Percentiles rank a stretch among this genome's conserved stretches.
Conservation (phyloP, 2,888 invertebrate species). For the Acronicta aceris region DNA sequence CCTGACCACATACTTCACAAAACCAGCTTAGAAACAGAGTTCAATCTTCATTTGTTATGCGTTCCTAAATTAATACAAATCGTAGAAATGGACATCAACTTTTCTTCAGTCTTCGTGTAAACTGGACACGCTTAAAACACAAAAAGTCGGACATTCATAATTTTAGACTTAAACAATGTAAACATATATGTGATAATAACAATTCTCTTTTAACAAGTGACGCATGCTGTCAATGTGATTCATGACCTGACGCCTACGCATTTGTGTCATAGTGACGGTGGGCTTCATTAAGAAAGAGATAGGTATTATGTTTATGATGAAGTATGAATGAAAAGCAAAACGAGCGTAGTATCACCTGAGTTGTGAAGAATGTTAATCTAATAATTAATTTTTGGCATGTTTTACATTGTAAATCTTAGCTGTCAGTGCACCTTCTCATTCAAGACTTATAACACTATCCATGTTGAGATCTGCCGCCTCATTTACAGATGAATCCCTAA, state of each 20-base stretch:
- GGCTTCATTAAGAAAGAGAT: constrained; percentile 17
- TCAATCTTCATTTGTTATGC: too few relatives aligned
- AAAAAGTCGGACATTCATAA: not conserved
- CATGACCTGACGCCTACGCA: constrained; percentile 50
- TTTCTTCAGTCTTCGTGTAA: constrained; percentile 10
- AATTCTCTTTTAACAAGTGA: constrained; percentile 36
- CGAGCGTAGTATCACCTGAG: constrained; percentile 4
- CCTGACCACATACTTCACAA: not conserved
- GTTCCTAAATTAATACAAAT: constrained; percentile 11
- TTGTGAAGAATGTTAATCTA: not conserved
- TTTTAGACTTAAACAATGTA: constrained; percentile 22
- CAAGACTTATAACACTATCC: constrained; percentile 14
- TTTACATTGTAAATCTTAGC: constrained; percentile 6
- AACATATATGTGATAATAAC: constrained; percentile 33
- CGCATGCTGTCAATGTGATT: constrained; percentile 52
- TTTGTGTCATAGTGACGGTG: constrained; percentile 39
- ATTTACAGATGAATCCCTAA: constrained; percentile 11
- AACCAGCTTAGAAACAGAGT: not conserved
- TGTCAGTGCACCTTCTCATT: constrained; percentile 8
- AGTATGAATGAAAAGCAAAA: constrained; percentile 26
- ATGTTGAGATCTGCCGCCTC: constrained; percentile 7
- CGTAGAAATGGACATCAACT: not conserved
- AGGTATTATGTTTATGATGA: constrained; percentile 8
- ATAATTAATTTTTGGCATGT: constrained; percentile 1
- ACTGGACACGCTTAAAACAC: not conserved